phyloP scores from a whole-genome alignment of 2,888 invertebrate species.

The Isoperla grammatica region DNA sequence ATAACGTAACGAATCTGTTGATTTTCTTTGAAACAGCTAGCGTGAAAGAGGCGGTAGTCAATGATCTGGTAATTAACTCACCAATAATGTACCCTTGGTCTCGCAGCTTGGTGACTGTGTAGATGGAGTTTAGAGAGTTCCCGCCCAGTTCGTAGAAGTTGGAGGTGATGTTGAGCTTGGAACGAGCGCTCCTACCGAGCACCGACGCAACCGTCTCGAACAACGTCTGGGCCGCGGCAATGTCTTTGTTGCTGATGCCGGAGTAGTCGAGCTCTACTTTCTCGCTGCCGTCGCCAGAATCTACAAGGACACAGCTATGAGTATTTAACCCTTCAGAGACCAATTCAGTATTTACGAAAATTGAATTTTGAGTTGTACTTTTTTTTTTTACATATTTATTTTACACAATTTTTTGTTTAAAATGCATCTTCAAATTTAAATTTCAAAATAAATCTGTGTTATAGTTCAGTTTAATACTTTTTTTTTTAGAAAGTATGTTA shows the following conservation, averaged over 20 bases:
- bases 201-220: constrained; percentile 71
- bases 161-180: constrained; percentile 55
- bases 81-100: constrained; percentile 75
- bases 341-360: neutral
- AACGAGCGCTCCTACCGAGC: constrained; percentile 51
- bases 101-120: constrained; percentile 67
- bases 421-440: neutral
- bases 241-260: constrained; percentile 53
- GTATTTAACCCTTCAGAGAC: neutral
- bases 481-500: no score
- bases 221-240: constrained; percentile 59
- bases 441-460: no score
- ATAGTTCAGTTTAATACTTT: no score
- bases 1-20: no score
- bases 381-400: neutral
- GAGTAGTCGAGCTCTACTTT: constrained; percentile 53
- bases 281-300: constrained; percentile 8
- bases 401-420: neutral
- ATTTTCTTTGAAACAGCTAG: no score
- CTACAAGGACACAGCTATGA: neutral
- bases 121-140: constrained; percentile 80
- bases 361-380: neutral
- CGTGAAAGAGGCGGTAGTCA: no score
- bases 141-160: constrained; percentile 84
- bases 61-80: constrained; percentile 42